Evolutionary conservation across 2,113 vertebrate species (phyloP).

Genomic region (Cyphomyrus plagiostoma): DNA sequence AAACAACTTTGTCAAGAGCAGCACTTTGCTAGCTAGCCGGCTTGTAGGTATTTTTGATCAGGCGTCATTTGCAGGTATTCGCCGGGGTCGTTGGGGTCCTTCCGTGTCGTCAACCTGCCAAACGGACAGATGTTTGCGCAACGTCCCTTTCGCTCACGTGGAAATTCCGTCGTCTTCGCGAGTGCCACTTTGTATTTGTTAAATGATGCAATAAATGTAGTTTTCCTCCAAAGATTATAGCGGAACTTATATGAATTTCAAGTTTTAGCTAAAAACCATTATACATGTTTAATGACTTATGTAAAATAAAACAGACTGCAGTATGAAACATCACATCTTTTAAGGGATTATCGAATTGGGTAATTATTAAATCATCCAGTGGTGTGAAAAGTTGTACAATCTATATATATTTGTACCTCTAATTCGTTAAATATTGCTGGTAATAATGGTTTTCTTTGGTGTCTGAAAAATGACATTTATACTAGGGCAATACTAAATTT

Average conservation of each 20-base stretch:
- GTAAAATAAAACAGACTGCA: neutral
- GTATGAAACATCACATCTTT: neutral
- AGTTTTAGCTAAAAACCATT: neutral
- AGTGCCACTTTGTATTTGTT: neutral
- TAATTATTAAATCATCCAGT: neutral
- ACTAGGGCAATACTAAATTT: neutral
- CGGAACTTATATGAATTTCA: neutral
- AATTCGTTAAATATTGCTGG: too few relatives aligned
- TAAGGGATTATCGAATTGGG: neutral
- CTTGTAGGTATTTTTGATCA: neutral
- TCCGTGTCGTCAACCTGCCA: neutral
- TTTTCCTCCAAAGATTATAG: neutral
- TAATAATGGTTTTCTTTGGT: neutral
- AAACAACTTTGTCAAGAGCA: constrained; percentile 12
- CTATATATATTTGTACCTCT: neutral
- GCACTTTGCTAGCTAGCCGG: neutral
- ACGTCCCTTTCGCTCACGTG: neutral
- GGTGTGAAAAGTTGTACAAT: neutral
- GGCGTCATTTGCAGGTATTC: neutral
- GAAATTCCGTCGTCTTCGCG: neutral
- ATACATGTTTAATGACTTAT: neutral
- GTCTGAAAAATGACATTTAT: neutral
- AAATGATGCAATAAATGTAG: neutral
- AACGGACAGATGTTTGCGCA: neutral
- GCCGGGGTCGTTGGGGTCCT: neutral